phyloP scores from a whole-genome alignment of 37 sponge, comb jelly and placozoan genomes.

The Haliclona indistincta region DNA sequence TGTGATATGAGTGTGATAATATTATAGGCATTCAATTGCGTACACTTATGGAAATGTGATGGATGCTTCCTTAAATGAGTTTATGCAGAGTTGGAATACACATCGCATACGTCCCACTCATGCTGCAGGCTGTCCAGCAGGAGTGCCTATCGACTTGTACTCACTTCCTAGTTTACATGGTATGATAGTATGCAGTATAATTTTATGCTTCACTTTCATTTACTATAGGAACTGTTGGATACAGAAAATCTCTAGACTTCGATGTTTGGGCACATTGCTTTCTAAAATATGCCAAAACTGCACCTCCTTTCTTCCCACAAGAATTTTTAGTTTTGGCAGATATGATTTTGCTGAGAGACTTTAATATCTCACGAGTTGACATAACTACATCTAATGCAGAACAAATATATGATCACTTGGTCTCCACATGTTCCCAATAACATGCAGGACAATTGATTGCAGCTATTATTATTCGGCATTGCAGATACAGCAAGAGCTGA shows the following conservation, averaged over 20 bases:
- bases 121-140: slow-evolving; percentile 35
- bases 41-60: slow-evolving; percentile 14
- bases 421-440: too few relatives aligned
- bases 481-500: too few relatives aligned
- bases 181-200: too few relatives aligned
- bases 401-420: not conserved
- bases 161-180: slow-evolving; percentile 12
- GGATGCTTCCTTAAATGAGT: slow-evolving; percentile 12
- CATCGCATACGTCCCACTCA: slow-evolving; percentile 14
- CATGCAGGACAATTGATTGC: too few relatives aligned
- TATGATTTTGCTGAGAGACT: not conserved
- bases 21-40: slow-evolving; percentile 18
- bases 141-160: slow-evolving; percentile 38
- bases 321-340: slow-evolving; percentile 28
- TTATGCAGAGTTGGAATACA: slow-evolving; percentile 44
- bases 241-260: slow-evolving; percentile 11
- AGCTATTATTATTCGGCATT: too few relatives aligned
- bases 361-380: slow-evolving; percentile 1
- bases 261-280: slow-evolving; percentile 18
- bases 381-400: slow-evolving; percentile 2
- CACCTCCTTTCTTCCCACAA: slow-evolving; percentile 21
- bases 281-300: slow-evolving; percentile 4
- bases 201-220: too few relatives aligned
- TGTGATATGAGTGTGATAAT: not conserved
- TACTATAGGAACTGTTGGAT: slow-evolving; percentile 13